A percentile compares a stretch with the other conserved stretches of the same genome.
phyloP scores from a whole-genome alignment of 92 coral and sea anemone genomes.

The Isaurus tuberculatus region DNA sequence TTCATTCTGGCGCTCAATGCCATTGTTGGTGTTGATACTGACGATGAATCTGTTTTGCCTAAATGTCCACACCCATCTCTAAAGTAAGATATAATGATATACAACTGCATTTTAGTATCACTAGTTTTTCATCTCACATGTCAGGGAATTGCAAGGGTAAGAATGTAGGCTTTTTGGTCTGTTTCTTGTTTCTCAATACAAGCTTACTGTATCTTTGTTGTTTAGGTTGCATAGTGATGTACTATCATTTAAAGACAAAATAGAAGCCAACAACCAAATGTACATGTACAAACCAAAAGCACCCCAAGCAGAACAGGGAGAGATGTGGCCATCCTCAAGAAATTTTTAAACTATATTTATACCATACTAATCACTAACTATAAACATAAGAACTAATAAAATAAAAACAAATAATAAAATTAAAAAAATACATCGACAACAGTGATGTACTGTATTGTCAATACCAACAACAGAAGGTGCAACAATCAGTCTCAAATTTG shows the following conservation, averaged over 20 bases:
- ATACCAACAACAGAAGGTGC: neutral
- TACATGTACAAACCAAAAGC: neutral
- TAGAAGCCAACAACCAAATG: neutral
- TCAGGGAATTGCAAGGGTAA: neutral
- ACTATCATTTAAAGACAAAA: neutral
- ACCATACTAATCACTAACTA: neutral
- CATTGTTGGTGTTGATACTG: too few relatives aligned
- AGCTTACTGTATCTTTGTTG: neutral
- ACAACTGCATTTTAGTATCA: too few relatives aligned
- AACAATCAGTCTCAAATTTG: neutral
- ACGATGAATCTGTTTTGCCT: too few relatives aligned
- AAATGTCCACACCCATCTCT: too few relatives aligned
- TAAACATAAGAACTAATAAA: too few relatives aligned
- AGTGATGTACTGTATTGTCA: neutral
- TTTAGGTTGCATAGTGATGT: neutral
- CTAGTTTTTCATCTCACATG: neutral
- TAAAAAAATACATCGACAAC: neutral
- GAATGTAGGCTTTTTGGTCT: neutral
- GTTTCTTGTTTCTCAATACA: neutral
- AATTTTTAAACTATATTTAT: too few relatives aligned
- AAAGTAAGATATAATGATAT: too few relatives aligned
- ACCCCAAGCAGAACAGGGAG: neutral
- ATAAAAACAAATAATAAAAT: too few relatives aligned
- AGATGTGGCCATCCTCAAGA: too few relatives aligned
- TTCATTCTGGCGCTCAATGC: too few relatives aligned